A percentile compares a stretch with the other conserved stretches of the same genome.
These are phyloP conservation scores for Amazona finschi DNA, from an alignment of 2,797 vertebrate species.

Conservation along the genomic window DNA sequence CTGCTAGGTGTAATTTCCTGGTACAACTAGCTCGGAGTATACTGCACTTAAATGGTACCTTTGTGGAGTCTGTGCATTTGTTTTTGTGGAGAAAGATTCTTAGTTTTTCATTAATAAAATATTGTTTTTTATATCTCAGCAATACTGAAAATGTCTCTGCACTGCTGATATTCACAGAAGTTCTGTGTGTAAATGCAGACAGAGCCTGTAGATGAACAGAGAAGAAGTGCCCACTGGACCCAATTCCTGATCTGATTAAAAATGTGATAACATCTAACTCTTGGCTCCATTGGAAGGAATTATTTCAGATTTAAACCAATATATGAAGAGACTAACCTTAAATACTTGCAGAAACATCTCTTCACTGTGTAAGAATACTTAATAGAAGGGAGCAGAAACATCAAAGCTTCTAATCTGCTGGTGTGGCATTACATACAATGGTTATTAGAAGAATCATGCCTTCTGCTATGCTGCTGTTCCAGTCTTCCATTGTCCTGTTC, in stretches of 20 bases:
- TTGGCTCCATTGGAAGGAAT: background rate
- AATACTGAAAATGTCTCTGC: background rate
- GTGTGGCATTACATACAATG: background rate
- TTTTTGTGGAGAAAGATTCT: background rate
- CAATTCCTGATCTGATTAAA: background rate
- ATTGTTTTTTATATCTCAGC: background rate
- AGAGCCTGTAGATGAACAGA: background rate
- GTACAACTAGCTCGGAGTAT: background rate
- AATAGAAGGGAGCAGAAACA: background rate
- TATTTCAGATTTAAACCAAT: background rate
- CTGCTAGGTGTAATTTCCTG: background rate
- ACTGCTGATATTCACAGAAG: background rate
- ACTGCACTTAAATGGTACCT: background rate
- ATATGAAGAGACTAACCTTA: background rate
- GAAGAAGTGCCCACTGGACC: background rate
- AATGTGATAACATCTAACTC: background rate
- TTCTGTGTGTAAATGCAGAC: background rate
- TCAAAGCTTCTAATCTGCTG: background rate
- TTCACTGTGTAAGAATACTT: background rate
- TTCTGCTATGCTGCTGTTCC: background rate
- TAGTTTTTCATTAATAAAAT: background rate
- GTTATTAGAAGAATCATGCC: background rate
- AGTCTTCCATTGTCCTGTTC: background rate
- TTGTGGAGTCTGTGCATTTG: background rate
- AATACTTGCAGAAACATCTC: background rate